A percentile compares a stretch with the other conserved stretches of the same genome.
Evolutionary conservation across 2,797 vertebrate genomes (phyloP).

Genomic region (Typhlichthys eigenmanni): DNA sequence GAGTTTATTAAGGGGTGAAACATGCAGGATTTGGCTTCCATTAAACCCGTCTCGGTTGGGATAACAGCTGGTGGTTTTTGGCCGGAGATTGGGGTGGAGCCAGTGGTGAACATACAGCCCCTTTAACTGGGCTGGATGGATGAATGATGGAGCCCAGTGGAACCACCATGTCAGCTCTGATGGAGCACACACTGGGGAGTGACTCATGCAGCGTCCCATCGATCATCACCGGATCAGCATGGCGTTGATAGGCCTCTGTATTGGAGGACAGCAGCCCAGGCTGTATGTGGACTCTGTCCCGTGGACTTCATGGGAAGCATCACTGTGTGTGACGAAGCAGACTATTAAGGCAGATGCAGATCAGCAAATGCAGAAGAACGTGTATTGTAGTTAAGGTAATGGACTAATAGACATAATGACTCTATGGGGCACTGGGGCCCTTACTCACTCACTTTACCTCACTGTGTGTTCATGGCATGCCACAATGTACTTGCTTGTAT

Average conservation of each 20-base stretch:
- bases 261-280: slow-evolving; percentile 37
- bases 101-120: slow-evolving; percentile 50
- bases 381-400: too few relatives aligned
- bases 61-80: slow-evolving; percentile 41
- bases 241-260: slow-evolving; percentile 42
- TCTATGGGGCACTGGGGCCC: too few relatives aligned
- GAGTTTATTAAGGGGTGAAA: not conserved
- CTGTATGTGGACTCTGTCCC: slow-evolving; percentile 13
- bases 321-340: slow-evolving; percentile 24
- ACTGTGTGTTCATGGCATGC: too few relatives aligned
- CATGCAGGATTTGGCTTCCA: slow-evolving; percentile 27
- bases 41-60: slow-evolving; percentile 29
- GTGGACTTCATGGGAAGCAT: slow-evolving; percentile 21
- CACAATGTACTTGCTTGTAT: too few relatives aligned
- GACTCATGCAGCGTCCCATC: slow-evolving; percentile 49
- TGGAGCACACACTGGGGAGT: slow-evolving; percentile 34
- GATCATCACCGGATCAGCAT: slow-evolving; percentile 46
- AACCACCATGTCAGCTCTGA: slow-evolving; percentile 33
- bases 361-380: too few relatives aligned
- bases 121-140: slow-evolving; percentile 28
- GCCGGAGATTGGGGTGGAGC: slow-evolving; percentile 54
- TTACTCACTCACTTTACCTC: too few relatives aligned
- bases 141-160: slow-evolving; percentile 52
- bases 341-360: too few relatives aligned
- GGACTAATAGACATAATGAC: too few relatives aligned